These are phyloP conservation scores for Capricornis sumatraensis DNA, from an alignment of 2,113 vertebrate species.

Conservation along the genomic window DNA sequence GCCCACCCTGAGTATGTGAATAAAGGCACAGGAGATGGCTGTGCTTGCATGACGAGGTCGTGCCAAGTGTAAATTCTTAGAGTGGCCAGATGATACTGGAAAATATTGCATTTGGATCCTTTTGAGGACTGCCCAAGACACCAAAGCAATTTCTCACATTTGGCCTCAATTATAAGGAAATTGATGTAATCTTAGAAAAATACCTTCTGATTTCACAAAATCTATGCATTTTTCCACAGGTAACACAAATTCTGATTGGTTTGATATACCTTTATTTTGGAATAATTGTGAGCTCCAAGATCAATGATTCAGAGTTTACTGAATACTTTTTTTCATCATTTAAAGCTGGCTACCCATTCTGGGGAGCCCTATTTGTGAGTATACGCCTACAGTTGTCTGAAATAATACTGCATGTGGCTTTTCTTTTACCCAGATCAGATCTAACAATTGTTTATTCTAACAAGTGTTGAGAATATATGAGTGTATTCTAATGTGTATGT, in stretches of 20 bases:
- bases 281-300: background rate
- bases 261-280: conserved; percentile 57
- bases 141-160: background rate
- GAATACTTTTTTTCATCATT: conserved; percentile 15
- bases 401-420: background rate
- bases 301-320: background rate
- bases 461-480: background rate
- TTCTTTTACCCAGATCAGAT: background rate
- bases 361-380: conserved; percentile 69
- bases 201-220: background rate
- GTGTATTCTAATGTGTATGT: background rate
- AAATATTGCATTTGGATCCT: background rate
- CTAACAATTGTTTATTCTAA: background rate
- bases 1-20: background rate
- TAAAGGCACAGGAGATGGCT: background rate
- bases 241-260: conserved; percentile 57
- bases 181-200: background rate
- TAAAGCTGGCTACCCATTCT: conserved; percentile 57
- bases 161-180: background rate
- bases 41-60: background rate
- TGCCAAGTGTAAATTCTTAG: background rate
- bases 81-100: background rate
- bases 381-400: background rate
- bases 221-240: conserved; percentile 43
- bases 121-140: background rate